Conservation (phyloP, 2,888 invertebrate genomes). For the Epistrophe grossulariae region DNA sequence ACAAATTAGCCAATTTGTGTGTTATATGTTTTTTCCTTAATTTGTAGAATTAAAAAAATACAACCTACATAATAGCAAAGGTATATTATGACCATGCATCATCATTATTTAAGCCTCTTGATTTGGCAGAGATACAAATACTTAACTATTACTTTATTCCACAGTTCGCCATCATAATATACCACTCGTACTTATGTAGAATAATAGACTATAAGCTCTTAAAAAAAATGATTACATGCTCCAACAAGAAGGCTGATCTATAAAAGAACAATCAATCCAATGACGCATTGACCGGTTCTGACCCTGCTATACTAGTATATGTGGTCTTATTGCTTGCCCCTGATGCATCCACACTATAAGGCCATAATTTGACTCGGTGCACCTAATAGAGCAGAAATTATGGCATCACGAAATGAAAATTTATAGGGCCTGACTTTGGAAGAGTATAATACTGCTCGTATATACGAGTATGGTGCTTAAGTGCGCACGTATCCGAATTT, state of each 20-base stretch:
- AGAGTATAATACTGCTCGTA: too few species aligned
- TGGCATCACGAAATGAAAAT: constrained; percentile 76
- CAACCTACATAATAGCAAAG: not conserved
- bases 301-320: constrained; percentile 31
- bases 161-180: not conserved
- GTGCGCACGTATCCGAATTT: constrained; percentile 26
- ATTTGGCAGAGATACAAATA: constrained; percentile 11
- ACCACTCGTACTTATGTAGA: not conserved
- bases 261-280: constrained; percentile 61
- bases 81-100: not conserved
- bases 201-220: constrained; percentile 11
- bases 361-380: constrained; percentile 68
- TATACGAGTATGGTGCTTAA: constrained; percentile 34
- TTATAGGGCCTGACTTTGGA: constrained; percentile 55
- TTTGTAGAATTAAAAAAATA: not conserved
- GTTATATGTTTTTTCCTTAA: not conserved
- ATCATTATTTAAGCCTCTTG: constrained; percentile 8
- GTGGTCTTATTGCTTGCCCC: constrained; percentile 4
- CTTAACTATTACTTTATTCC: constrained; percentile 1
- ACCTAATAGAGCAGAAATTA: constrained; percentile 74
- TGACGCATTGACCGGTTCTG: constrained; percentile 64
- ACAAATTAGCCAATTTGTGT: not conserved
- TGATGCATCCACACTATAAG: constrained; percentile 9
- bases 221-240: constrained; percentile 51
- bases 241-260: constrained; percentile 55